A percentile compares a stretch with the other conserved stretches of the same genome.
These are phyloP conservation scores for Bubo blakistoni DNA, from an alignment of 2,113 vertebrate genomes.

Conservation along the genomic window DNA sequence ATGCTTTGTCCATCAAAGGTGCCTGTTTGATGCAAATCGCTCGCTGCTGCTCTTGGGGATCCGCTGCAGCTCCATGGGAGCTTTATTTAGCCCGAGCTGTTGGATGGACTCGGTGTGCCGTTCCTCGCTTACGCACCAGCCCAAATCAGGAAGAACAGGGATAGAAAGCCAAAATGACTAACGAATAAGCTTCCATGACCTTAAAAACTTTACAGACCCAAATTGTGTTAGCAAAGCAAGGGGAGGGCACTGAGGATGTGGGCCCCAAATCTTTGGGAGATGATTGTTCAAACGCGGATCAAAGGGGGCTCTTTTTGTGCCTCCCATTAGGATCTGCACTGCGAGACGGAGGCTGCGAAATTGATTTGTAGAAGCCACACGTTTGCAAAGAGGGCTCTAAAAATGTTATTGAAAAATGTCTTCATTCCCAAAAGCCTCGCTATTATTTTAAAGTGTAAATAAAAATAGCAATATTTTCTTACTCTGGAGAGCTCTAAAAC, in stretches of 20 bases:
- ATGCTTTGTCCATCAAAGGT: not conserved
- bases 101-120: not conserved
- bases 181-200: not conserved
- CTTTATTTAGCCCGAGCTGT: not conserved
- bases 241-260: fast-evolving
- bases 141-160: not conserved
- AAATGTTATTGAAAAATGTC: not conserved
- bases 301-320: not conserved
- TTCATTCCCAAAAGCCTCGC: not conserved
- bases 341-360: not conserved
- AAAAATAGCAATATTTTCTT: not conserved
- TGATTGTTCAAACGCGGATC: not conserved
- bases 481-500: slow-evolving; percentile 12
- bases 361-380: not conserved
- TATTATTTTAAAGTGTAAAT: slow-evolving; percentile 17
- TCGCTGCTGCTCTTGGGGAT: not conserved
- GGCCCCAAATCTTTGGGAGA: not conserved
- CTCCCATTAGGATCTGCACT: not conserved
- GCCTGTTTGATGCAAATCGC: not conserved
- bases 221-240: fast-evolving
- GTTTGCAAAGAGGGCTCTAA: not conserved
- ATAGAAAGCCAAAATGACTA: not conserved
- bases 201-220: not conserved
- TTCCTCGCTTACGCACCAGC: not conserved
- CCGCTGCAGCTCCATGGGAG: not conserved